These are phyloP conservation scores for Leptinotarsa lineolata DNA, from an alignment of 1,140 invertebrate genomes.

Conservation along the genomic window DNA sequence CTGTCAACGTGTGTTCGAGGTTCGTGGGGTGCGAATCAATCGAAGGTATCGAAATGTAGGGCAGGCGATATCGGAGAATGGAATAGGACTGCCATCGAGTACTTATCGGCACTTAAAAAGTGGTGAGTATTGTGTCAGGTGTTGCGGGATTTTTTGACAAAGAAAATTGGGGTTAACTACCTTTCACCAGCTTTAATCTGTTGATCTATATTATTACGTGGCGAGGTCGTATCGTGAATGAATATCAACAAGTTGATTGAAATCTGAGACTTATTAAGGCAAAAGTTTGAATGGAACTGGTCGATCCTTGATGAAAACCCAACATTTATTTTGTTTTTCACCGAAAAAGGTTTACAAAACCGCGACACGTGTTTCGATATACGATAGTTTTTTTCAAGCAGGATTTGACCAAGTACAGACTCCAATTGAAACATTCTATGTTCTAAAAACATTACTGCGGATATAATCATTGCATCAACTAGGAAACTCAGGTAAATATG, in stretches of 20 bases:
- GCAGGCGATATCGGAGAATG: slow-evolving; percentile 12
- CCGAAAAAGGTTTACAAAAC: too few species aligned
- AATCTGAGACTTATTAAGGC: neutral
- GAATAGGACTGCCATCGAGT: slow-evolving; percentile 33
- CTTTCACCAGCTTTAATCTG: slow-evolving; percentile 23
- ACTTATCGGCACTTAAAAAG: slow-evolving; percentile 41
- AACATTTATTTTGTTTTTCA: too few species aligned
- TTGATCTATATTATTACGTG: slow-evolving; percentile 31
- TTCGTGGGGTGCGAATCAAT: slow-evolving; percentile 14
- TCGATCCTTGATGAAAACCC: too few species aligned
- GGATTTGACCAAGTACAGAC: too few species aligned
- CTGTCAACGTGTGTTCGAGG: slow-evolving; percentile 12
- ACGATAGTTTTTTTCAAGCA: too few species aligned
- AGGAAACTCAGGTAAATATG: too few species aligned
- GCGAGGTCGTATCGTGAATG: neutral
- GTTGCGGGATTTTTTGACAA: slow-evolving; percentile 31
- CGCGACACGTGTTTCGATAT: too few species aligned
- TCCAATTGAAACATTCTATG: too few species aligned
- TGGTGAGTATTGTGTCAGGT: slow-evolving; percentile 36
- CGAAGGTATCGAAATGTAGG: slow-evolving; percentile 19
- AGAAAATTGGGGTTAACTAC: slow-evolving; percentile 22
- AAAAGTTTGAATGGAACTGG: too few species aligned
- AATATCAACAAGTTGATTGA: slow-evolving; percentile 22
- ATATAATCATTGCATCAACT: too few species aligned
- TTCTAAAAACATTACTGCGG: too few species aligned